Base-by-base conservation (phyloP, 2,113 vertebrate genomes). In the Cyprinodon variegatus region DNA sequence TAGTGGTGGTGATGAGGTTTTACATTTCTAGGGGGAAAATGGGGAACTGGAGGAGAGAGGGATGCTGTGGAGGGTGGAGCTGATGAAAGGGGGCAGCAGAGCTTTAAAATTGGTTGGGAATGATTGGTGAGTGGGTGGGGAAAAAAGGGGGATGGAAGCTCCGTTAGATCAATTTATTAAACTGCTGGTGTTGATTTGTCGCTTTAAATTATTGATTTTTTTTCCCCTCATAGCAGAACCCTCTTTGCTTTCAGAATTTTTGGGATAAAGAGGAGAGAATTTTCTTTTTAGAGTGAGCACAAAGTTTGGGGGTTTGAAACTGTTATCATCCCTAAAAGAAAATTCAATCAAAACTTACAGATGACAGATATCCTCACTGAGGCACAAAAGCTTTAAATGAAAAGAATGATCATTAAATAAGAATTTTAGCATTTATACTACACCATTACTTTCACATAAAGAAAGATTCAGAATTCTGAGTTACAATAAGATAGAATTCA, bases 121-220 rank as follows among this genome's bases (percentile, higher is more conserved):
- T 78, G 20, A 71, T 84, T 82, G 81, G 66, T 68, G 65, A 64
- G 66, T 66, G 61, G 60, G 70, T 11, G 68, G 48, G 57, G 64
- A 66, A 11, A 63, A 40, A 41, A 9, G 41, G 7, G n/a, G 64
- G 29, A 29, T 29, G 29, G 29, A 29, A 43, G 70, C 43, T 3
- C 43, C 70, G 29, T 70, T 48, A 67, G 64, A 68, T 65, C 66
- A 37, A 68, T 40, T 36, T 71, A 53, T 84, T 68, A 45, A 20
- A 4, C 48, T 53, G 48, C 48, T 53, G 4, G 68, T 84, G 79
- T 77, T 74, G 63, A 39, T 61, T 61, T 79, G 81, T 88, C 78
- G 88, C 81, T 89, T 85, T 85, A 86, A 85, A 75, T 79, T 70
- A 77, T 89, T 83, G 41, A 84, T 90, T 86, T 85, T 78, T 38